Conservation (phyloP, 2,797 vertebrate genomes). For the Rhynchotus rufescens region DNA sequence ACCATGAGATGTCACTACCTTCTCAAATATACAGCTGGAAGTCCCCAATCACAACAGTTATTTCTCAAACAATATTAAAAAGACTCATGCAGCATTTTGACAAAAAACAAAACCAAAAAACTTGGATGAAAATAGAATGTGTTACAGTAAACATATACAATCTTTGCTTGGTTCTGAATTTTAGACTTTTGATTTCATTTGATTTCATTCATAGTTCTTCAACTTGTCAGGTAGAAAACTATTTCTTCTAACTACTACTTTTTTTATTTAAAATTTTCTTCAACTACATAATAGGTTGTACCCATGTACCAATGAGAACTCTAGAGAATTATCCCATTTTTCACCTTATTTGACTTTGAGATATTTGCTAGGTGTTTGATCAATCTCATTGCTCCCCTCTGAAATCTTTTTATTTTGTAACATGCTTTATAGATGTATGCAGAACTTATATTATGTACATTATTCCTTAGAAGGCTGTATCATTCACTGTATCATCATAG, state of each 20-base stretch:
- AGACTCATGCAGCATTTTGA: neutral
- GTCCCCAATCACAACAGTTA: neutral
- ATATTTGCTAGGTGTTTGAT: neutral
- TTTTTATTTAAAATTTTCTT: neutral
- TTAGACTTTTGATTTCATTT: neutral
- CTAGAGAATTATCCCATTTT: neutral
- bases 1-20: constrained; percentile 71
- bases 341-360: neutral
- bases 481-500: neutral
- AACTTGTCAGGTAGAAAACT: neutral
- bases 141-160: neutral
- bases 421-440: neutral
- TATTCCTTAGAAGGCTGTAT: neutral
- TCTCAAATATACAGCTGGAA: neutral
- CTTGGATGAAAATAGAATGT: neutral
- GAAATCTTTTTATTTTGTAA: neutral
- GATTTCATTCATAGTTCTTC: neutral
- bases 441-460: neutral
- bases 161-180: neutral
- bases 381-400: neutral
- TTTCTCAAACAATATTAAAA: neutral
- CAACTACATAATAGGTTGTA: neutral
- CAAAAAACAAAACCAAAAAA: neutral
- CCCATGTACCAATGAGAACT: neutral
- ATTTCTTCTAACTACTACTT: neutral